Conservation (phyloP, 2,797 vertebrate species). For the Nyctibius grandis region DNA sequence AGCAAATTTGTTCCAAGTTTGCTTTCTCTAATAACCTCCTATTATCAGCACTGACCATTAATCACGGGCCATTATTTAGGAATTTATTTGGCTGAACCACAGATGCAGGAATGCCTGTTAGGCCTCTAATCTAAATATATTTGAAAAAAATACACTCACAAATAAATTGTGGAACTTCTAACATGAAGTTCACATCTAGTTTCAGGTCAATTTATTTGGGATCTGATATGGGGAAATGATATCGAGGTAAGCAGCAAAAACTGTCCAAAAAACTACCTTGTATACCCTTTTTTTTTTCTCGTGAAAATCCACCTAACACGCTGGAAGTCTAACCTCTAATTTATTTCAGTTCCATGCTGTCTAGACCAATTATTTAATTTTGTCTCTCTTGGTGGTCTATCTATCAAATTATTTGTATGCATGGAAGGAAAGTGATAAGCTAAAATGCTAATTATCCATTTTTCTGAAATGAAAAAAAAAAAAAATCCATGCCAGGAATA, state of each 20-base stretch:
- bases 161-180: conserved; percentile 25
- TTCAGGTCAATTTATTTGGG: conserved; percentile 35
- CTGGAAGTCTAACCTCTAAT: conserved; percentile 59
- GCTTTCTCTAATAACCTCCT: conserved; percentile 49
- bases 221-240: not conserved
- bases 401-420: conserved; percentile 73
- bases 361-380: conserved; percentile 72
- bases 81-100: conserved; percentile 40
- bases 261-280: not conserved
- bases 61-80: conserved; percentile 54
- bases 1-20: conserved; percentile 21
- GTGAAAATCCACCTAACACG: not conserved
- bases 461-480: conserved; percentile 61
- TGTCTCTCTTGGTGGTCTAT: conserved; percentile 68
- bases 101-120: conserved; percentile 4
- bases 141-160: conserved; percentile 15
- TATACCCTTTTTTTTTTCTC: not conserved
- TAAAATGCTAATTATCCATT: conserved; percentile 75
- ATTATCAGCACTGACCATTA: conserved; percentile 49
- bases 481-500: conserved; percentile 66
- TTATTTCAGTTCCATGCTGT: conserved; percentile 58
- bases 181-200: not conserved
- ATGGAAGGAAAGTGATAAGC: conserved; percentile 71
- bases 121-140: not conserved
- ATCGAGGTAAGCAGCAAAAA: conserved; percentile 12